Evolutionary conservation across 1,140 invertebrate genomes (phyloP), one percentile per base, ranked within the genome.

Genomic region (Pogonognathellus flavescens): DNA sequence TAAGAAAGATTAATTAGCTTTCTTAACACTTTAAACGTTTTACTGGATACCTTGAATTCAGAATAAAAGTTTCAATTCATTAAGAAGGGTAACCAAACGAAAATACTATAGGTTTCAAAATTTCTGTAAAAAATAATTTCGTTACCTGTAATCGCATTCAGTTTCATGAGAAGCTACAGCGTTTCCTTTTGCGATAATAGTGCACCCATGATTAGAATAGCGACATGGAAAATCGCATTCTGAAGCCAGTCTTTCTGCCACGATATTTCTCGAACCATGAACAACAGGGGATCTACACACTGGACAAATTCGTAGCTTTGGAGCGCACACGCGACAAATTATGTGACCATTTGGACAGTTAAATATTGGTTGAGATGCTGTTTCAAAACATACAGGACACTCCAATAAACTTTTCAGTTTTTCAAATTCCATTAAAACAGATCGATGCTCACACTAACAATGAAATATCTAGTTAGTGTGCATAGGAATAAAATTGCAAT

Each of bases 291-390:
- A 7, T 16, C 80, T 18, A 14, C 80, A 81, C 5, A 81, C 80
- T 31, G 80, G 80, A 81, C 80, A 81, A 14, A 55, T 22, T 31
- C 25, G 18, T 5, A 81, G 18, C 11, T 81, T 81, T 0, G 80
- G 50, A 14, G 50, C 50, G 55, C 80, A 81, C 20, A 41, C 20
- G 16, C 55, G 80, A 55, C 80, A 81, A 81, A 81, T 57, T 25
- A 81, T 81, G 18, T 81, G 80, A 57, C 80, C 80, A 25, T 55
- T 81, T 16, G 50, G 50, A 81, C 80, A 81, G 18, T 81, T 81
- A n/a, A 55, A 81, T 9, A 81, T 81, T 1, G 80, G 80, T 14
- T 53, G 80, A 55, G 80, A 81, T 13, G 80, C 80, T 31, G 22
- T 53, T 55, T 81, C 80, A 14, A 81, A 55, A 11, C 80, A 81